Evolutionary conservation across 2,888 invertebrate species (phyloP).

Genomic region (Drosophila formosana): DNA sequence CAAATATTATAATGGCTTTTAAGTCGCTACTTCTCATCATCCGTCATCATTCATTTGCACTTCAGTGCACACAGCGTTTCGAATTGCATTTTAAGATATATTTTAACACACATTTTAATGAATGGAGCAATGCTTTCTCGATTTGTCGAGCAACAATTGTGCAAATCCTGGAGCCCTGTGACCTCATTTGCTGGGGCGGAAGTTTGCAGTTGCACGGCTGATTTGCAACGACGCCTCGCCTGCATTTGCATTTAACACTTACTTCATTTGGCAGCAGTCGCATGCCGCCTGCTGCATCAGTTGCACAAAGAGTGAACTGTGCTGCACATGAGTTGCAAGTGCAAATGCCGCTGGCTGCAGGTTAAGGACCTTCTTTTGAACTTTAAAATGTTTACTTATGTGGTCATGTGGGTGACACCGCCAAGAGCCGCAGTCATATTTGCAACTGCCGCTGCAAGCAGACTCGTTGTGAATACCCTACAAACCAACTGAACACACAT

Average conservation of each 20-base stretch:
- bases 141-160: constrained; percentile 10
- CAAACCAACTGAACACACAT: neutral
- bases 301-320: constrained; percentile 19
- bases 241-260: constrained; percentile 77
- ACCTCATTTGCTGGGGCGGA: constrained; percentile 48
- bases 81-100: neutral
- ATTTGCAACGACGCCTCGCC: constrained; percentile 49
- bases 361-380: constrained; percentile 79
- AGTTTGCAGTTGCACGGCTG: constrained; percentile 27
- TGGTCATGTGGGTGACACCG: constrained; percentile 60
- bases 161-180: constrained; percentile 60
- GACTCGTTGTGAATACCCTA: constrained; percentile 17
- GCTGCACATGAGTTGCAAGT: constrained; percentile 41
- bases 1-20: neutral
- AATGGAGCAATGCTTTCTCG: constrained; percentile 4
- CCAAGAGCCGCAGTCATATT: constrained; percentile 42
- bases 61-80: neutral
- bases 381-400: constrained; percentile 67
- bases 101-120: constrained; percentile 1
- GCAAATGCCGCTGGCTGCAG: constrained; percentile 65
- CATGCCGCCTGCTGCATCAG: constrained; percentile 21
- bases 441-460: constrained; percentile 27
- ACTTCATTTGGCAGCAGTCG: constrained; percentile 67
- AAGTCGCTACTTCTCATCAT: neutral
- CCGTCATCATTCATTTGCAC: neutral